Evolutionary conservation across 53 echinoderm and acorn worm genomes (phyloP).

Genomic region (Temnopleurus reevesii): DNA sequence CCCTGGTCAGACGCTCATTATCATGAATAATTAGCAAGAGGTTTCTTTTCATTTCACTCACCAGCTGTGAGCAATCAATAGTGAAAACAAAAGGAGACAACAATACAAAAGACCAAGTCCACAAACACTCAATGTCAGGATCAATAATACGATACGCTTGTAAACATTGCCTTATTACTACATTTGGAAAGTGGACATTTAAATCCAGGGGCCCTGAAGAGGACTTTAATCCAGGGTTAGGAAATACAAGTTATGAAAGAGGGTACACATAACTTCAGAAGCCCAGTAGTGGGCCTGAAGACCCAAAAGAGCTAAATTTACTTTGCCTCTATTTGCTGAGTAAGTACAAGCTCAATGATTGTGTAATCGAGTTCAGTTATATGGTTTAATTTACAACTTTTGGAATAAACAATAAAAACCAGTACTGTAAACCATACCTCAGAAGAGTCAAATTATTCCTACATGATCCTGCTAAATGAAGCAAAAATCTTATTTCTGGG

Average conservation of each 20-base stretch:
- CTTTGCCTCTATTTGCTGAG: not conserved
- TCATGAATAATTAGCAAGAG: not conserved
- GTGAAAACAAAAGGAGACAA: not conserved
- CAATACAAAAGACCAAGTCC: not conserved
- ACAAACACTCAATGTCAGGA: conserved; percentile 7
- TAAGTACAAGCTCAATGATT: not conserved
- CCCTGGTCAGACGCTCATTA: not conserved
- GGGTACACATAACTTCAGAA: not conserved
- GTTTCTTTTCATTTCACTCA: not conserved
- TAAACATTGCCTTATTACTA: not conserved
- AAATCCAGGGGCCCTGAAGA: not conserved
- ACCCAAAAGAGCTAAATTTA: not conserved
- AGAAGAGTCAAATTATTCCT: too few relatives aligned
- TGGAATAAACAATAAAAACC: too few relatives aligned
- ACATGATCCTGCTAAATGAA: too few relatives aligned
- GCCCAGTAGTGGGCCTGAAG: not conserved
- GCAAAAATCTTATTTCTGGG: too few relatives aligned
- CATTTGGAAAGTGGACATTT: not conserved
- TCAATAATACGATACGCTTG: not conserved
- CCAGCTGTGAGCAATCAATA: conserved; percentile 30
- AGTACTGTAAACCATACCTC: too few relatives aligned
- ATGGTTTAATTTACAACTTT: too few relatives aligned
- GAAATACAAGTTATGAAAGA: too few relatives aligned
- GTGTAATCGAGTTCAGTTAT: not conserved
- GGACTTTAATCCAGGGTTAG: conserved; percentile 13